Evolutionary conservation across 2,888 invertebrate genomes (phyloP).

Genomic region (Parnassius apollo): DNA sequence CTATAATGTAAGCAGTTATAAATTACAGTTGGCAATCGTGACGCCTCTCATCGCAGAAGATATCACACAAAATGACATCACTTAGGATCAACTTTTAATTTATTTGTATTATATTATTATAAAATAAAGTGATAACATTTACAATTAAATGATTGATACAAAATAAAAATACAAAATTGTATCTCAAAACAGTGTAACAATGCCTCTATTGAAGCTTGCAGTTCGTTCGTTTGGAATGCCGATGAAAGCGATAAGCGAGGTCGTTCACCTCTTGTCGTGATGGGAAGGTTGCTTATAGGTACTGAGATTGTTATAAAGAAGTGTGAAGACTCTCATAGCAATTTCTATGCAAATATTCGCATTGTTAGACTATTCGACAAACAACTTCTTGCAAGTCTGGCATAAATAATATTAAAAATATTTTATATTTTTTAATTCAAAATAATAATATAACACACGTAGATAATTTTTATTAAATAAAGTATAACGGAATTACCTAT

Average conservation of each 20-base stretch:
- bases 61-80: not conserved
- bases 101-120: not conserved
- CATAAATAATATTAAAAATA: no score
- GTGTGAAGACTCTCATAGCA: conserved; percentile 17
- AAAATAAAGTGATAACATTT: conserved; percentile 2
- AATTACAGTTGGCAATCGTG: no score
- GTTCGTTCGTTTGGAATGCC: conserved; percentile 48
- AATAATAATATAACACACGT: no score
- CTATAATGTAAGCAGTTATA: no score
- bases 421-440: no score
- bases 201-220: conserved; percentile 18
- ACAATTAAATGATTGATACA: not conserved
- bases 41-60: no score
- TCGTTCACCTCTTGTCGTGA: conserved; percentile 52
- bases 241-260: conserved; percentile 60
- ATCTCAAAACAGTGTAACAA: conserved; percentile 1
- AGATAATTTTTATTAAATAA: no score
- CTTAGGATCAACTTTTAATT: not conserved
- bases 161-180: conserved; percentile 14
- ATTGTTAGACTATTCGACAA: conserved; percentile 3
- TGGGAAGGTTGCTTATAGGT: conserved; percentile 40
- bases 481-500: no score
- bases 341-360: conserved; percentile 18
- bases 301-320: conserved; percentile 21
- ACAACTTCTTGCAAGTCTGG: conserved; percentile 29